Percentiles rank a stretch among this genome's conserved stretches.
Evolutionary conservation across 2,888 invertebrate genomes (phyloP).

Genomic region (Altica lythri): DNA sequence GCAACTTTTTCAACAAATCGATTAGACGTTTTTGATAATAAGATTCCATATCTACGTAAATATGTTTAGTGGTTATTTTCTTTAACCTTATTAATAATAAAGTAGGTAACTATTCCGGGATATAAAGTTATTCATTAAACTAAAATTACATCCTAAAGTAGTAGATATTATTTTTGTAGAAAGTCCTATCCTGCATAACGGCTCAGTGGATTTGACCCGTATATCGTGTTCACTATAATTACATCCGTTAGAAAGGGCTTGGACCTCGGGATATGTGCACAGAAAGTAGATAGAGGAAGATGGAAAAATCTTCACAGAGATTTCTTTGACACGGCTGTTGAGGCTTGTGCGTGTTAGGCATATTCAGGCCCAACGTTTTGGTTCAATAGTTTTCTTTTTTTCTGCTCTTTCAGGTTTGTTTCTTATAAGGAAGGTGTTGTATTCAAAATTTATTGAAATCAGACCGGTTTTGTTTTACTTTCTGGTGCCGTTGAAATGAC

Average conservation of each 20-base stretch:
- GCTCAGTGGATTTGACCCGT: conserved; percentile 29
- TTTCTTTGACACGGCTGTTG: neutral
- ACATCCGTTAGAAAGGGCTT: conserved; percentile 33
- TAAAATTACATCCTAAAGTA: no score
- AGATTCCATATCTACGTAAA: no score
- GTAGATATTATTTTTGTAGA: no score
- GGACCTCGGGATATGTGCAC: conserved; percentile 15
- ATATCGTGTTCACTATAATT: conserved; percentile 32
- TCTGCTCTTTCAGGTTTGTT: conserved; percentile 1
- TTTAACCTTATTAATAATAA: no score
- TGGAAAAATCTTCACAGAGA: conserved; percentile 8
- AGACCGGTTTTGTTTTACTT: no score
- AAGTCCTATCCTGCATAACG: conserved; percentile 10
- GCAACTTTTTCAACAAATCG: no score
- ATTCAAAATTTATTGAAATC: no score
- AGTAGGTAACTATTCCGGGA: no score
- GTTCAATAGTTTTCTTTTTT: conserved; percentile 2
- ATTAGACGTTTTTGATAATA: no score
- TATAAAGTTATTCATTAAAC: no score
- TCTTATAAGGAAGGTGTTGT: neutral
- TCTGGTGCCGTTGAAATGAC: no score
- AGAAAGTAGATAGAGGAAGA: conserved; percentile 1
- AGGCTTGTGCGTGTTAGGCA: conserved; percentile 1
- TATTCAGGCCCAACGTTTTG: conserved; percentile 14
- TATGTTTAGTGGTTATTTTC: no score